Conservation (phyloP, 30 jellyfish, hydroid and myxozoan genomes). For the Catostylus mosaicus region DNA sequence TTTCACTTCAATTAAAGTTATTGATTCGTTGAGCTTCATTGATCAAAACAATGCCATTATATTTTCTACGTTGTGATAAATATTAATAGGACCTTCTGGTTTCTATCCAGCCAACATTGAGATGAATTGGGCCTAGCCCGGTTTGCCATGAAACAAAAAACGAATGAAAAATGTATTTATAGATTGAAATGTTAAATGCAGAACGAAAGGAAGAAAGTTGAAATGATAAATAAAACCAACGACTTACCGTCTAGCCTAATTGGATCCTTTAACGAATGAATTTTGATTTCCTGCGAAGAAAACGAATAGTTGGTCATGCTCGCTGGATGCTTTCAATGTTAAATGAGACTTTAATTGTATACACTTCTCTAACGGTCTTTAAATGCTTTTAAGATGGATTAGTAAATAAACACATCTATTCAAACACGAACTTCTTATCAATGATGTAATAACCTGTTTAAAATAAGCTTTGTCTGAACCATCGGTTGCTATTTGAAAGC, state of each 20-base stretch:
- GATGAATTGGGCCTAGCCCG: too few species aligned
- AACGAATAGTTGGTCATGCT: neutral
- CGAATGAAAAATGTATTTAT: neutral
- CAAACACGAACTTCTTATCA: neutral
- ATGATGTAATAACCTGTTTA: too few species aligned
- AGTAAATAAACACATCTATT: neutral
- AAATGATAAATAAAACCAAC: neutral
- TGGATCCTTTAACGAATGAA: slow-evolving; percentile 83
- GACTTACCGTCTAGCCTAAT: slow-evolving; percentile 85
- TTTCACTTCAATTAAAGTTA: too few species aligned
- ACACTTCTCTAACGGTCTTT: neutral
- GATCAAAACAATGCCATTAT: too few species aligned
- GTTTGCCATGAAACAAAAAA: neutral
- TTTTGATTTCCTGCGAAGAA: slow-evolving; percentile 77
- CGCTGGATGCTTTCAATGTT: neutral
- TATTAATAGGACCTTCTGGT: too few species aligned
- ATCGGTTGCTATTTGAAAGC: too few species aligned
- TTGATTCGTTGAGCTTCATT: too few species aligned
- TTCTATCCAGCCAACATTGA: too few species aligned
- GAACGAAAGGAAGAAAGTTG: neutral
- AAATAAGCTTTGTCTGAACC: too few species aligned
- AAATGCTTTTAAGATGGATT: neutral
- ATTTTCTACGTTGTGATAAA: too few species aligned
- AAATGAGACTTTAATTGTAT: neutral
- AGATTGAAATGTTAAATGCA: neutral